Evolutionary conservation across 2,888 invertebrate species (phyloP), one percentile per base, ranked within the genome.

Genomic region (Melieria omissa): DNA sequence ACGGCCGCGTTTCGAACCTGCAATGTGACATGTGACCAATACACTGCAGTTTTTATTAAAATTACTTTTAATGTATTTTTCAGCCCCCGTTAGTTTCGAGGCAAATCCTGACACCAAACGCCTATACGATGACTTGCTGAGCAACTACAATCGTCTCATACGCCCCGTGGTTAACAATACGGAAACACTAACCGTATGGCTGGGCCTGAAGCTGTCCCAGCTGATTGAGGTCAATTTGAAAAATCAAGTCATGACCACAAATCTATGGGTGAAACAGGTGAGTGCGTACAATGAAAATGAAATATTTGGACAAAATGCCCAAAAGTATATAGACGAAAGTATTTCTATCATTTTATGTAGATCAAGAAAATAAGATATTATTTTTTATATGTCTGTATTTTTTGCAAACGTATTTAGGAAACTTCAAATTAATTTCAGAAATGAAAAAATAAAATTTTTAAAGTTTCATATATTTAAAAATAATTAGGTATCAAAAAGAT

Each of bases 41-140:
- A 29, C 29, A 29, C 46, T 47, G n/a, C n/a, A 29, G 4, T 10
- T 5, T 57, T 0, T 14, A 57, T n/a, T 14, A 55, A 3, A 55
- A 8, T 3, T 55, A 5, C 4, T 55, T 0, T n/a, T 60, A 29
- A 65, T 41, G n/a, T 12, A 29, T 9, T 44, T 71, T 74, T 41
- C 72, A 85, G 85, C 84, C 71, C 86, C 86, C 4, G 71, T 86
- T 49, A 85, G 83, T 73, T 86, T 86, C 70, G 95, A 95, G 88
- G 96, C 95, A 0, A 97, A 97, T 88, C 96, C 97, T 12, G 96
- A 97, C 82, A 95, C 98, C 0, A 97, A 98, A 85, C 90, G 98
- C 42, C 91, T 99, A 0, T 99, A 98, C 85, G 98, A 99, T 86
- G 98, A 99, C 86, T 90, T 99, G 66, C 90, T 99, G 63, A 95